A percentile compares a stretch with the other conserved stretches of the same genome.
Evolutionary conservation across 2,113 vertebrate species (phyloP).

Genomic region (Haplochromis burtoni): DNA sequence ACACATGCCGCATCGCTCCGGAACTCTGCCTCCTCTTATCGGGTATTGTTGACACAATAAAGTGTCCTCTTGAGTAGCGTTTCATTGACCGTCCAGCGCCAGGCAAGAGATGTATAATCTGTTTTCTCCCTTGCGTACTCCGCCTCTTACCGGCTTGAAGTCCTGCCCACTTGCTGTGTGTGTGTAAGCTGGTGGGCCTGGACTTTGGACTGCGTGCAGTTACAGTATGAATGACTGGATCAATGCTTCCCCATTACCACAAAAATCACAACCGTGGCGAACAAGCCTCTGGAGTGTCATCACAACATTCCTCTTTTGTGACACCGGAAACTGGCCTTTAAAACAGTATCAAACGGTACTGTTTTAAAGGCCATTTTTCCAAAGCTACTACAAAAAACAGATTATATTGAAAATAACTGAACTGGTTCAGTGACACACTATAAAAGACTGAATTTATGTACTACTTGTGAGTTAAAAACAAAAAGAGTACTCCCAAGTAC

Average conservation of each 20-base stretch:
- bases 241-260: neutral
- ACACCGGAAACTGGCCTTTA: neutral
- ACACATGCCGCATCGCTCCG: neutral
- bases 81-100: conserved; percentile 16
- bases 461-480: neutral
- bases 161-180: conserved; percentile 26
- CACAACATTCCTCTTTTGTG: neutral
- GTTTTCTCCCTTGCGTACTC: conserved; percentile 3
- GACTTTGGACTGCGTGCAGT: conserved; percentile 35
- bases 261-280: neutral
- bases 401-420: neutral
- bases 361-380: neutral
- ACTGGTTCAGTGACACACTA: neutral
- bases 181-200: neutral
- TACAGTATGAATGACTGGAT: neutral
- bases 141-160: conserved; percentile 39
- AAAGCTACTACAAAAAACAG: neutral
- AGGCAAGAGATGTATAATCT: conserved; percentile 45
- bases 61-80: neutral
- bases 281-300: neutral
- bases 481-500: neutral
- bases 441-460: neutral
- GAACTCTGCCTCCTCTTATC: neutral
- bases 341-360: neutral
- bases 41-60: conserved; percentile 2